phyloP scores from a whole-genome alignment of 2,113 vertebrate species.

The Ammodytes marinus region DNA sequence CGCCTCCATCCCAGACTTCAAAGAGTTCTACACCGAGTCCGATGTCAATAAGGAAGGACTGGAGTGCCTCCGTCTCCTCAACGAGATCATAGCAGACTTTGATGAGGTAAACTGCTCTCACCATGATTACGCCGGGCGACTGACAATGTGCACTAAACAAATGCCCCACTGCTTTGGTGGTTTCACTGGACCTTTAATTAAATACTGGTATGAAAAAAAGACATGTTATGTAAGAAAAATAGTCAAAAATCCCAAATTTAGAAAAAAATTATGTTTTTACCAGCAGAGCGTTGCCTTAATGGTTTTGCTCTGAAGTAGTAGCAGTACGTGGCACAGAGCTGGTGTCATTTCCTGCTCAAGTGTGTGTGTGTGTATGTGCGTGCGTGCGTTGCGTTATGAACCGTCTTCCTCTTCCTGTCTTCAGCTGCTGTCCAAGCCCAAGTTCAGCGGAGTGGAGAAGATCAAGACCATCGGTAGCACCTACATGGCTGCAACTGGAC shows the following conservation, averaged over 20 bases:
- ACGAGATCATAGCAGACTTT: constrained; percentile 98
- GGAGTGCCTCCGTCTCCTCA: constrained; percentile 96
- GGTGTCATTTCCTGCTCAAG: constrained; percentile 1
- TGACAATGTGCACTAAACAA: background rate
- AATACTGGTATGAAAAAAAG: too few relatives aligned
- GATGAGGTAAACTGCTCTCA: constrained; percentile 89
- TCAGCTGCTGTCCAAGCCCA: constrained; percentile 96
- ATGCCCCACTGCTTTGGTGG: background rate
- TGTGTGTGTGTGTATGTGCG: background rate
- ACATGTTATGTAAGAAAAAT: too few relatives aligned
- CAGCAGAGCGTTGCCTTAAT: background rate
- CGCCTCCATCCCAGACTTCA: constrained; percentile 98
- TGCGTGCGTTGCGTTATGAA: background rate
- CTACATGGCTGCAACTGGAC: constrained; percentile 97
- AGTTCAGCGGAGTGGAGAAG: constrained; percentile 98
- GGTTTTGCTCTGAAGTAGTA: constrained; percentile 6
- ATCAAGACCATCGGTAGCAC: constrained; percentile 99
- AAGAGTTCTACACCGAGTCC: constrained; percentile 98
- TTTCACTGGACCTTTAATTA: too few relatives aligned
- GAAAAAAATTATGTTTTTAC: too few relatives aligned
- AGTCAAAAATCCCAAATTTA: too few relatives aligned
- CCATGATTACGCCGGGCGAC: constrained; percentile 53
- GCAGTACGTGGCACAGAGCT: background rate
- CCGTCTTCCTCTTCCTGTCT: constrained; percentile 1
- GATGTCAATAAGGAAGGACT: constrained; percentile 98